A percentile compares a stretch with the other conserved stretches of the same genome.
Evolutionary conservation across 2,113 vertebrate species (phyloP).

Genomic region (Sylvicapra grimmia): DNA sequence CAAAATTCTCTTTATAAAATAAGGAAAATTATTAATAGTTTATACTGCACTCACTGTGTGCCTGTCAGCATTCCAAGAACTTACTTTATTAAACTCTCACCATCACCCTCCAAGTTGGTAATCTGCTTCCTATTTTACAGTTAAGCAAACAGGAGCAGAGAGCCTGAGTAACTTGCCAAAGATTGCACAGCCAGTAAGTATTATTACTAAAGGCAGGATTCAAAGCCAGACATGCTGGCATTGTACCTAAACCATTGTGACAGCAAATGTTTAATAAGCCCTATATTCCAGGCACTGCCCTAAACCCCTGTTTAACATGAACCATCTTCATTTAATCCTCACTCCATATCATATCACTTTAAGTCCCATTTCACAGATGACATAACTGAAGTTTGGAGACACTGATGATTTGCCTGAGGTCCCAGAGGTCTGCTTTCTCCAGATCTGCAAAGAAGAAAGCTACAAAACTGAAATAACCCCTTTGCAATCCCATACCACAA

Average conservation of each 20-base stretch:
- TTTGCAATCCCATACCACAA: neutral
- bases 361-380: neutral
- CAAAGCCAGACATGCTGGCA: neutral
- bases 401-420: neutral
- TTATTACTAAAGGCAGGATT: neutral
- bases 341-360: neutral
- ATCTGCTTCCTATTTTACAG: neutral
- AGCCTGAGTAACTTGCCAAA: neutral
- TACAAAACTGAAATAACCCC: neutral
- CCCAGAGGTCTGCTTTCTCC: neutral
- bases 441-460: neutral
- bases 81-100: neutral
- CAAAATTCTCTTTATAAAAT: conserved; percentile 4
- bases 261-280: neutral
- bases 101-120: neutral
- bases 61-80: neutral
- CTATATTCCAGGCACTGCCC: neutral
- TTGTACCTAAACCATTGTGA: neutral
- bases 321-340: neutral
- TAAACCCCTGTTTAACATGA: neutral
- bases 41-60: neutral
- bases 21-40: neutral
- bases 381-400: neutral
- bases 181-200: neutral
- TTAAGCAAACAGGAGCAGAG: neutral